Evolutionary conservation across 2,113 vertebrate species (phyloP).

Genomic region (Campylomormyrus numenius): DNA sequence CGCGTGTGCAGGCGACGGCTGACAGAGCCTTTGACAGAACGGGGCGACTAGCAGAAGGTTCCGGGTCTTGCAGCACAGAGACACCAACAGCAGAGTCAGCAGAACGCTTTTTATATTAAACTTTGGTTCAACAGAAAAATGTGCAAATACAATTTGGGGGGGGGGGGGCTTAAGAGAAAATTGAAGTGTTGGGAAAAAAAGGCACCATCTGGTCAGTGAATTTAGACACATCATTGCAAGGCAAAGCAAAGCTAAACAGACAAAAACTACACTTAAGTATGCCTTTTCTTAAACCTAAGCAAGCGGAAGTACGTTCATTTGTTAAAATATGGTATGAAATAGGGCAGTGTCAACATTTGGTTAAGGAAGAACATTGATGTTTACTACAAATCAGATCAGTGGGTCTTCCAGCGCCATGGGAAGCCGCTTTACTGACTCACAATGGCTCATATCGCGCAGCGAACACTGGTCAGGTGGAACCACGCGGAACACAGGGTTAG

Average conservation of each 20-base stretch:
- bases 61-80: not conserved
- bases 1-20: not conserved
- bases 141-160: not conserved
- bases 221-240: not conserved
- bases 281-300: not conserved
- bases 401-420: not conserved
- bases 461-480: not conserved
- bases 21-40: not conserved
- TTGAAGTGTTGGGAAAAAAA: not conserved
- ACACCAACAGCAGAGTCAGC: not conserved
- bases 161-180: not conserved
- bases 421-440: not conserved
- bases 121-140: constrained; percentile 5
- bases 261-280: not conserved
- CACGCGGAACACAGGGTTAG: not conserved
- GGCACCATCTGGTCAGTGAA: not conserved
- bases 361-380: not conserved
- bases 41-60: not conserved
- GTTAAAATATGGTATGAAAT: not conserved
- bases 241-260: not conserved
- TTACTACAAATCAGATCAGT: not conserved
- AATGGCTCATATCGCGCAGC: not conserved
- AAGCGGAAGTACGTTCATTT: not conserved
- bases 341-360: not conserved
- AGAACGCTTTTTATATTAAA: not conserved